A percentile compares a stretch with the other conserved stretches of the same genome.
Conservation (phyloP, 2,113 vertebrate species). For the Pelecanus crispus region DNA sequence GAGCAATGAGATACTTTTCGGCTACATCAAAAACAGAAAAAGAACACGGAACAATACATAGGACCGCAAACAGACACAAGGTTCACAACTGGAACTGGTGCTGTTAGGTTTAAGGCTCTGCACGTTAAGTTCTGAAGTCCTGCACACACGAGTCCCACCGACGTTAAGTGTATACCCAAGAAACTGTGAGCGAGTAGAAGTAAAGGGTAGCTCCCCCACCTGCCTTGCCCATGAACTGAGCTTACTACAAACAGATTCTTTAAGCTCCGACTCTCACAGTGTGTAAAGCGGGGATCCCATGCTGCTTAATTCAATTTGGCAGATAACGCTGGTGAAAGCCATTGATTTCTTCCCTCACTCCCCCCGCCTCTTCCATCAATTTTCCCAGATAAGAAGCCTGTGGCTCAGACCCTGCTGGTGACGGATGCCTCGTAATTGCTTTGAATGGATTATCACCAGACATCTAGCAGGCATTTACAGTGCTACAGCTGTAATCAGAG, state of each 20-base stretch:
- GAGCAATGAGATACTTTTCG: neutral
- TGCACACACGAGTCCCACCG: neutral
- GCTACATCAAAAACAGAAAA: neutral
- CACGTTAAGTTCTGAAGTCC: accelerated
- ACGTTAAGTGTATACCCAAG: accelerated
- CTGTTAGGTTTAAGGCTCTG: neutral
- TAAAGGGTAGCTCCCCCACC: neutral
- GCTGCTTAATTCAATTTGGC: slow-evolving; percentile 32
- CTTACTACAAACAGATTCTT: neutral
- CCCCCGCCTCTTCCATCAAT: slow-evolving; percentile 27
- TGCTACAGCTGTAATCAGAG: slow-evolving; percentile 40
- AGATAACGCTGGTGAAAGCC: slow-evolving; percentile 28
- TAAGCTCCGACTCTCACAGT: neutral
- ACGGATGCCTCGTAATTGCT: slow-evolving; percentile 57
- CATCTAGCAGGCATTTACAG: slow-evolving; percentile 40
- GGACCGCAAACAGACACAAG: neutral
- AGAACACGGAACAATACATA: accelerated
- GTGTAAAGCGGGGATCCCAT: neutral
- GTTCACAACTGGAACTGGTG: neutral
- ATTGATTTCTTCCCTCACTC: slow-evolving; percentile 22
- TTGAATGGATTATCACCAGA: slow-evolving; percentile 55
- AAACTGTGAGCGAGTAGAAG: neutral
- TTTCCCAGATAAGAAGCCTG: slow-evolving; percentile 49
- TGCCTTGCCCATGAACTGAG: neutral
- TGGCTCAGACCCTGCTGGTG: slow-evolving; percentile 59